Base-by-base conservation (phyloP, 2,797 vertebrate species). In the Serranus cabrilla region DNA sequence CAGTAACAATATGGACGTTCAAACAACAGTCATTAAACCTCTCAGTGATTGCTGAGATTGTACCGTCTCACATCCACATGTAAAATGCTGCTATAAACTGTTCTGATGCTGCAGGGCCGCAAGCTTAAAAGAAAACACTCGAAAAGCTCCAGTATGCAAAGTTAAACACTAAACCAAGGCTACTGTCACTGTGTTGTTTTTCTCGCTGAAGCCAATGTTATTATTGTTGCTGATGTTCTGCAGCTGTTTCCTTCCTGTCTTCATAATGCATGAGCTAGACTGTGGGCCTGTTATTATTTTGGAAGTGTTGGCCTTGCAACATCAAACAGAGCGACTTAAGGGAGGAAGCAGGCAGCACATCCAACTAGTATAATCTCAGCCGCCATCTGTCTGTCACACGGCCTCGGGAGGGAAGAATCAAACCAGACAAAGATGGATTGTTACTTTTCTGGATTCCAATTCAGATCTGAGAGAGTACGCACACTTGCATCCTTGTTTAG, bases 311-410 rank as follows among this genome's bases (percentile, higher is more conserved):
- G 88, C 84, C 89, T 90, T 90, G 78, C 86, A 90, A 89, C 87
- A 92, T 92, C 87, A 93, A 91, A 90, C 85, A 70, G 43, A 68
- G 70, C 10, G 60, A 91, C 87, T 87, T 87, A 83, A 84, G 90
- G 85, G 85, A 91, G 80, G 71, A 89, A 84, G 70, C 78, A 85
- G 82, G 83, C 91, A 74, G 66, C 72, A 68, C 76, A 89, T 85
- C 76, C 84, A 89, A 82, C 87, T 79, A 80, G 83, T 85, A 79
- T 80, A 82, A 88, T 91, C 83, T 87, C 82, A 64, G 82, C 87
- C 88, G 78, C 87, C 90, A 91, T 92, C 90, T 90, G 91, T 89
- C 91, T 90, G 89, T 92, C 88, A 88, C 74, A 46, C 43, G 50
- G 80, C 83, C 85, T 87, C 71, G 1, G 74, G 82, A 84, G 84